Evolutionary conservation across 2,888 invertebrate species (phyloP).

Genomic region (Diabrotica balteata): DNA sequence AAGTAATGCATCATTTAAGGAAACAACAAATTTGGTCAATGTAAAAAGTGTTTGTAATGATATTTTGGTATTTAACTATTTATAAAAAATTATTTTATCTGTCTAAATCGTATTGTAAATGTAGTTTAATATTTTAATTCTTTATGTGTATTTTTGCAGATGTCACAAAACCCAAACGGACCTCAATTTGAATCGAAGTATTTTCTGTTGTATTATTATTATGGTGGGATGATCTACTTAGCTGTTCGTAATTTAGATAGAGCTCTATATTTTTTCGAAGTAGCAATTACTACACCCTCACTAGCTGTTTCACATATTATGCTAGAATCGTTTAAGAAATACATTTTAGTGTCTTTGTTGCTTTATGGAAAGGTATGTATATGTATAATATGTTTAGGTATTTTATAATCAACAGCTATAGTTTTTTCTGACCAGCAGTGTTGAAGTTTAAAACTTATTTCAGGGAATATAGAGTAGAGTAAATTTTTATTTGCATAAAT

Average conservation of each 20-base stretch:
- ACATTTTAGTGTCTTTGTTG: constrained; percentile 89
- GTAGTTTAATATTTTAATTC: no score
- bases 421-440: not conserved
- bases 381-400: not conserved
- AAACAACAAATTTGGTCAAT: no score
- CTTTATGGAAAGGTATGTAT: constrained; percentile 83
- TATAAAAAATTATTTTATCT: no score
- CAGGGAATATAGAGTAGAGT: no score
- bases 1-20: no score
- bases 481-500: no score
- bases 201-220: constrained; percentile 94
- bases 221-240: constrained; percentile 97
- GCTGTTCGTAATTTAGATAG: constrained; percentile 91
- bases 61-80: no score
- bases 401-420: not conserved
- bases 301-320: constrained; percentile 95
- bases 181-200: constrained; percentile 86
- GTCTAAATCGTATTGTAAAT: no score
- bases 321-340: constrained; percentile 97
- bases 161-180: constrained; percentile 61
- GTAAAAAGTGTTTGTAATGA: no score
- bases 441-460: no score
- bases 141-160: constrained; percentile 41
- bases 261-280: constrained; percentile 95
- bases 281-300: constrained; percentile 93